These are phyloP conservation scores for Tiphia femorata DNA, from an alignment of 2,888 invertebrate species.

Conservation along the genomic window DNA sequence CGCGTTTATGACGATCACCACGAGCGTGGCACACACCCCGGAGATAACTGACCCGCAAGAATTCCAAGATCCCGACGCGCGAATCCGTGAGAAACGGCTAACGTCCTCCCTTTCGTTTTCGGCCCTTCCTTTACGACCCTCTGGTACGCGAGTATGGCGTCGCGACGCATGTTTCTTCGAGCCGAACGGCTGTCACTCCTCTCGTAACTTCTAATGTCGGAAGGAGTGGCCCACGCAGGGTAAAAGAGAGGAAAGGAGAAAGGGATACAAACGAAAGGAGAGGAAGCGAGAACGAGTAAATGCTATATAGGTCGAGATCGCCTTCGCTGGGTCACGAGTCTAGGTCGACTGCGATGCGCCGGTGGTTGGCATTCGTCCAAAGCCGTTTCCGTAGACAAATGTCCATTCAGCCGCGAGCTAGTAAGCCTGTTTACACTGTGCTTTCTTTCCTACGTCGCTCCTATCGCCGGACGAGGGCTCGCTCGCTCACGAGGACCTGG, in stretches of 20 bases:
- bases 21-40: no score
- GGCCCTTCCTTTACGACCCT: no score
- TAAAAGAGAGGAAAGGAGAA: no score
- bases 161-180: not conserved
- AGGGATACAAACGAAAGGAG: not conserved
- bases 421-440: slow-evolving; percentile 47
- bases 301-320: slow-evolving; percentile 35
- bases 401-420: slow-evolving; percentile 45
- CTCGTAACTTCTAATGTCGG: not conserved
- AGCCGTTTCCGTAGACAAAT: slow-evolving; percentile 48
- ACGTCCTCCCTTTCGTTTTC: no score
- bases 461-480: slow-evolving; percentile 14
- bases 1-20: no score
- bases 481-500: slow-evolving; percentile 6
- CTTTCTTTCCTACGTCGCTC: slow-evolving; percentile 38
- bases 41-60: no score
- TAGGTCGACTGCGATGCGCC: slow-evolving; percentile 60
- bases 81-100: no score
- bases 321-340: slow-evolving; percentile 32
- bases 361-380: slow-evolving; percentile 71
- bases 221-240: not conserved
- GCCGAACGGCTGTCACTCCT: not conserved
- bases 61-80: no score
- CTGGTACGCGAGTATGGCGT: no score
- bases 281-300: not conserved